Evolutionary conservation across 30 jellyfish, hydroid and myxozoan genomes (phyloP), one percentile per base, ranked within the genome.

Genomic region (Sanderia malayensis): DNA sequence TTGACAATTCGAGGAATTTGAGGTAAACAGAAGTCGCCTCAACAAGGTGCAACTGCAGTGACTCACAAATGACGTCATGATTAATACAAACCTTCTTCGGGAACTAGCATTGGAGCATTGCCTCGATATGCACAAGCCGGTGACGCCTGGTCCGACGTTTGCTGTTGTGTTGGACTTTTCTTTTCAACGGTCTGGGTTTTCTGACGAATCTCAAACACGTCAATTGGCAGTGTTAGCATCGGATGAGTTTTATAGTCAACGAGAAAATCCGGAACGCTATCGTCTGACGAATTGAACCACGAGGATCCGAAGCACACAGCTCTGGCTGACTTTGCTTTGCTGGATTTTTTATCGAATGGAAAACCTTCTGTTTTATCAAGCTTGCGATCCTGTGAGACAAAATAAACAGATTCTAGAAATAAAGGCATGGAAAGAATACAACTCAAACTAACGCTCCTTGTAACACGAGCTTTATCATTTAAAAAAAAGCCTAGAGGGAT

Each of bases 51-150:
- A n/a, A n/a, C n/a, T n/a, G n/a, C n/a, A 6, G 15, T 41, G 8
- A 41, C 15, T 41, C 55, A 15, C 8, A 41, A 41, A 8, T 41
- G 55, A 41, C 15, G 15, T 6, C 55, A 41, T 41, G 8, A 46
- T 17, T 27, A 3, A 4, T 44, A 37, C 87, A 20, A 21, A 86
- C 96, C 96, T 86, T 86, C 93, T 57, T 86, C 96, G 19, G 96
- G 96, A 13, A 86, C 96, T 58, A 45, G 68, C 61, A 58, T 49
- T 1, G 96, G 93, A 28, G 34, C 59, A 28, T 71, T 73, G 41
- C 55, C 37, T 0, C 75, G 77, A 18, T 21, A 30, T 44, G 58
- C 62, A 23, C 68, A 31, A 6, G 37, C 47, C 19, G 82, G 58
- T 31, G 65, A n/a, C n/a, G n/a, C n/a, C n/a, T n/a, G n/a, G n/a